Evolutionary conservation across 2,797 vertebrate genomes (phyloP).

Genomic region (Toxotes lorentzi): DNA sequence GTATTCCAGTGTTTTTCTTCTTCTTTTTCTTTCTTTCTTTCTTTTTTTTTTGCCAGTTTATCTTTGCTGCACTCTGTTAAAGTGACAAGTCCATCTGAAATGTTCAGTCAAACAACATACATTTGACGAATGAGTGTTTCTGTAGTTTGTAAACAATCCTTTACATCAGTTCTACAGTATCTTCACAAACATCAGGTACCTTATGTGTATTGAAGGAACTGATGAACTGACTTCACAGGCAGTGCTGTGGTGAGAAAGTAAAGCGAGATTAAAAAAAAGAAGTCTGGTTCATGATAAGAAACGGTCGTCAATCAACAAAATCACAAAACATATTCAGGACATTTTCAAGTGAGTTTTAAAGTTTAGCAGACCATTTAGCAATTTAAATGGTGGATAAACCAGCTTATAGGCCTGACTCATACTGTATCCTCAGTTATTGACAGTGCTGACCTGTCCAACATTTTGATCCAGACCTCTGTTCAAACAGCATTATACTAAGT

Average conservation of each 20-base stretch:
- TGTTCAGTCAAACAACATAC: constrained; percentile 5
- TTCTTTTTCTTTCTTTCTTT: not conserved
- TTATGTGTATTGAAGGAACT: constrained; percentile 8
- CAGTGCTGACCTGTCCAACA: no score
- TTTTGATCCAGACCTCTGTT: not conserved
- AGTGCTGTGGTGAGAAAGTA: not conserved
- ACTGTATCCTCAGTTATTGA: not conserved
- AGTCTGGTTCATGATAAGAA: not conserved
- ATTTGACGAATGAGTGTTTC: constrained; percentile 20
- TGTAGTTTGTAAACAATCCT: constrained; percentile 13
- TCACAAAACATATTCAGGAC: constrained; percentile 1
- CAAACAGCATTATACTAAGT: not conserved
- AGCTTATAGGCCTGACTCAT: not conserved
- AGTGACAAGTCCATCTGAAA: constrained; percentile 1
- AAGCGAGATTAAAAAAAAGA: not conserved
- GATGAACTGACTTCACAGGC: not conserved
- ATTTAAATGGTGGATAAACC: no score
- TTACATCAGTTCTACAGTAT: not conserved
- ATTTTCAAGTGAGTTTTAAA: not conserved
- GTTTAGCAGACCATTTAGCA: not conserved
- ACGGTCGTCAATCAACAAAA: no score
- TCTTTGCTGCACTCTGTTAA: constrained; percentile 12
- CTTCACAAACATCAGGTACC: not conserved
- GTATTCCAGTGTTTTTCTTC: constrained; percentile 15
- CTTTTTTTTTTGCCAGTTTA: not conserved